Percentiles rank a stretch among this genome's conserved stretches.
Evolutionary conservation across 2,113 vertebrate genomes (phyloP).

Genomic region (Naja naja): DNA sequence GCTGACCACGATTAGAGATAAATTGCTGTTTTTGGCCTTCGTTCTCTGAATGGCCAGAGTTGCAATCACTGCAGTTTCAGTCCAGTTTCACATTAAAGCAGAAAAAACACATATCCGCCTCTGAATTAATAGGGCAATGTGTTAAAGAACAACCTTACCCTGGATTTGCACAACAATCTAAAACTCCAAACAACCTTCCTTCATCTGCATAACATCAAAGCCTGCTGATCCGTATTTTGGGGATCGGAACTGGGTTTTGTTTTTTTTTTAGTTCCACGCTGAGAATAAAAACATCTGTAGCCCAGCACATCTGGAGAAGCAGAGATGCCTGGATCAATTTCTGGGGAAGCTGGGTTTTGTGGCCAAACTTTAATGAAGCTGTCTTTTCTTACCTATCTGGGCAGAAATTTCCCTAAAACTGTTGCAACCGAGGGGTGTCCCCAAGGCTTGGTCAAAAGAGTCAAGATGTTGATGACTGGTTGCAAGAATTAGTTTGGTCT

Average conservation of each 20-base stretch:
- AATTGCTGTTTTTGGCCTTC: background rate
- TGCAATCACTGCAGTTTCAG: background rate
- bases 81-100: background rate
- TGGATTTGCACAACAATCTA: background rate
- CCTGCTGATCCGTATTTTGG: background rate
- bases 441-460: background rate
- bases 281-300: background rate
- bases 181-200: background rate
- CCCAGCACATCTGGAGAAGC: background rate
- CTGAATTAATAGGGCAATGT: background rate
- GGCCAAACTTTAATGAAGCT: background rate
- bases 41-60: background rate
- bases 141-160: background rate
- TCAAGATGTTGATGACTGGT: background rate
- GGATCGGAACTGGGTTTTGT: background rate
- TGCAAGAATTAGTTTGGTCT: background rate
- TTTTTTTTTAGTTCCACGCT: background rate
- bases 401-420: background rate
- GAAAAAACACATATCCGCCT: background rate
- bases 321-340: background rate
- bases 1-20: background rate
- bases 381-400: background rate
- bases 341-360: background rate
- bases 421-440: background rate
- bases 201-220: background rate